Evolutionary conservation across 2,888 invertebrate genomes (phyloP), one percentile per base, ranked within the genome.

Genomic region (Athripsodes cinereus): DNA sequence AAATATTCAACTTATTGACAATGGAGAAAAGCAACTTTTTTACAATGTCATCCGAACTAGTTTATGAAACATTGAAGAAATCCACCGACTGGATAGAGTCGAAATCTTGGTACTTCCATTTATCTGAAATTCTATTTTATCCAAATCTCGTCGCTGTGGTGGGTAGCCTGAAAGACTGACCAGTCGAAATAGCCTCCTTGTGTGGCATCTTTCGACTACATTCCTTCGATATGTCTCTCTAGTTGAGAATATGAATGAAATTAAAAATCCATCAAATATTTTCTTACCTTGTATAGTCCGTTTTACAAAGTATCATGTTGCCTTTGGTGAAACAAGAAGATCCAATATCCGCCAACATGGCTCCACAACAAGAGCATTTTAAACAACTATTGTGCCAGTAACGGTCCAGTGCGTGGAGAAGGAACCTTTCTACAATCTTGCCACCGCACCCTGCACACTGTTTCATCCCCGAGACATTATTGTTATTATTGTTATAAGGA

Each of bases 311-410:
- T 74, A 96, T 93, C 89, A 96, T 92, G 69, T 92, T 92, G 65
- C 89, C 87, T 80, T 90, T 91, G 75, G 91, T 90, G 79, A 90
- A 96, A 81, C 95, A 96, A 70, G 93, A 91, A 65, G 86, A 82
- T 64, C 93, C 94, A 74, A 95, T 87, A 74, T 96, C 95, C 69
- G 92, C 94, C 66, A 96, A 82, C 72, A 88, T 88, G 65, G 90
- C 88, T 66, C 87, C 87, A 75, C 96, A 96, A 77, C 88, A 91
- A 71, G 90, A 86, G 81, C 96, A 96, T 80, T 95, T 96, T 69
- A 96, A 84, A 76, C 96, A 96, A 68, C 88, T 86, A 80, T 93
- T 92, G 80, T 96, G 96, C 96, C 96, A 96, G 78, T 92, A 95
- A 74, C 93, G 82, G 81, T 96, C 95, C 73, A 95, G 81, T 67